phyloP scores from a whole-genome alignment of 2,797 vertebrate genomes.

The Phoebastria nigripes region DNA sequence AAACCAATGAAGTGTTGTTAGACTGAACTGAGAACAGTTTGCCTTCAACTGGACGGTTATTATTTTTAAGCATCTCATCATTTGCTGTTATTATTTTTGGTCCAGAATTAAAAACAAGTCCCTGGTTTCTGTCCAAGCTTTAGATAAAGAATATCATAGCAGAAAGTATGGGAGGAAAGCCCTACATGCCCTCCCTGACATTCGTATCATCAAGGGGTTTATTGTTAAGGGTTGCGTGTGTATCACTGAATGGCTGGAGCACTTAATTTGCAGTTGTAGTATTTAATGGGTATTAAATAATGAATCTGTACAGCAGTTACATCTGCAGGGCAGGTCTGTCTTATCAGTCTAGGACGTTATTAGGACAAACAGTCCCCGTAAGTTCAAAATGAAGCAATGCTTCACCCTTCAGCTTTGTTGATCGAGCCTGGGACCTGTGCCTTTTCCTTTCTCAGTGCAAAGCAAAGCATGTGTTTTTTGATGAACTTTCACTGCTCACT shows the following conservation, averaged over 20 bases:
- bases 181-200: not conserved
- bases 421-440: not conserved
- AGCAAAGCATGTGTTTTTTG: not conserved
- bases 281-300: not conserved
- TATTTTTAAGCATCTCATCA: not conserved
- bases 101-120: slow-evolving; percentile 8
- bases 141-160: not conserved
- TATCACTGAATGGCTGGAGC: not conserved
- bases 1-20: not conserved
- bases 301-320: not conserved
- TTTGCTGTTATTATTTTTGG: slow-evolving; percentile 3
- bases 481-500: not conserved
- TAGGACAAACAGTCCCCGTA: not conserved
- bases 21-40: not conserved
- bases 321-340: not conserved
- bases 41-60: not conserved
- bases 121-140: not conserved
- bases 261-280: not conserved
- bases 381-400: not conserved
- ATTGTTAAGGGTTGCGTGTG: not conserved
- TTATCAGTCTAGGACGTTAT: not conserved
- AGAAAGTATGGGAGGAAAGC: not conserved
- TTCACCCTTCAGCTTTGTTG: not conserved
- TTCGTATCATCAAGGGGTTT: not conserved
- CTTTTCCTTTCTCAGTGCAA: not conserved